Conservation (phyloP, 2,797 vertebrate species). For the Hybognathus amarus region DNA sequence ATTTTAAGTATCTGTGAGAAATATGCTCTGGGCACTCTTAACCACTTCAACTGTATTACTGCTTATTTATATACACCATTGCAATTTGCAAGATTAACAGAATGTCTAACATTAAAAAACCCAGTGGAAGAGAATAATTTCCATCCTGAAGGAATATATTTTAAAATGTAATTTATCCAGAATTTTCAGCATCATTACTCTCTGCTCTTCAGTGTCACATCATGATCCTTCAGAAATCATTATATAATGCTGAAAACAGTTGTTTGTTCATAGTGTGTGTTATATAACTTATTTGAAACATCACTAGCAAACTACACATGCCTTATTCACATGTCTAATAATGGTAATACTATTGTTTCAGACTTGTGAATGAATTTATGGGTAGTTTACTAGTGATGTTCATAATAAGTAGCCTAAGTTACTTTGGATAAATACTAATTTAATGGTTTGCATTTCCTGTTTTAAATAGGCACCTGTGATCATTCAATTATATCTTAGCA, state of each 20-base stretch:
- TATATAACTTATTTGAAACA: too few relatives aligned
- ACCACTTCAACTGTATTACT: background rate
- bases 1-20: background rate
- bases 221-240: too few relatives aligned
- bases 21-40: background rate
- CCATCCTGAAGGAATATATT: too few relatives aligned
- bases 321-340: too few relatives aligned
- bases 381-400: background rate
- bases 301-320: too few relatives aligned
- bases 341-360: background rate
- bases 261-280: too few relatives aligned
- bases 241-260: too few relatives aligned
- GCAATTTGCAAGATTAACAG: background rate
- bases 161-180: too few relatives aligned
- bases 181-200: too few relatives aligned
- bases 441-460: background rate
- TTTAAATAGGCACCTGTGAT: background rate
- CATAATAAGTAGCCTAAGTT: background rate
- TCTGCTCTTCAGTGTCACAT: background rate
- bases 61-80: background rate
- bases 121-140: too few relatives aligned
- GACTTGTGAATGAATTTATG: too few relatives aligned
- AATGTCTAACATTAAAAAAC: background rate
- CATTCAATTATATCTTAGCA: too few relatives aligned
- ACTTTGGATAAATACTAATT: background rate